These are phyloP conservation scores for Eilema griseolum DNA, from an alignment of 2,888 invertebrate genomes.

Conservation along the genomic window DNA sequence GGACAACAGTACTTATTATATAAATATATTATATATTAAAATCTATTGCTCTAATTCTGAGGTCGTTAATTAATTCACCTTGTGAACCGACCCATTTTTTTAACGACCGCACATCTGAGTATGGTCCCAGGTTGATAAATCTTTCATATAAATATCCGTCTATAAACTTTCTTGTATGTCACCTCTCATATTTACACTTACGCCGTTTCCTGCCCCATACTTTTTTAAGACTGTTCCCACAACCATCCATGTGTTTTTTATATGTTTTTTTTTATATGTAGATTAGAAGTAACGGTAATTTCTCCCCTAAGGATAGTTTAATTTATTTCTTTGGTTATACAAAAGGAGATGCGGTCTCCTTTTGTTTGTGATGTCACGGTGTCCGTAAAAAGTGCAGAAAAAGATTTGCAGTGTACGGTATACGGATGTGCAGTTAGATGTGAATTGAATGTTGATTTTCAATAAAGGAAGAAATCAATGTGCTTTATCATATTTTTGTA, in stretches of 20 bases:
- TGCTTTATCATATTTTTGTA: slow-evolving; percentile 16
- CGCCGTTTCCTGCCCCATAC: slow-evolving; percentile 75
- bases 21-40: too few relatives aligned
- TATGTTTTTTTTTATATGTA: slow-evolving; percentile 72
- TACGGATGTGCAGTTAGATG: slow-evolving; percentile 27
- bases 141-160: slow-evolving; percentile 78
- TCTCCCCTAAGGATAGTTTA: slow-evolving; percentile 84
- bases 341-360: slow-evolving; percentile 79
- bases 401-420: slow-evolving; percentile 46
- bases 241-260: slow-evolving; percentile 75
- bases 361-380: slow-evolving; percentile 75
- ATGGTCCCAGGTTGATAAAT: slow-evolving; percentile 63
- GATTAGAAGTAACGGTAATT: slow-evolving; percentile 84
- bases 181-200: slow-evolving; percentile 81
- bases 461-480: slow-evolving; percentile 20
- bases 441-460: slow-evolving; percentile 30
- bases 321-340: slow-evolving; percentile 82
- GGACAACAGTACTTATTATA: too few relatives aligned
- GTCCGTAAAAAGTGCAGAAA: slow-evolving; percentile 53
- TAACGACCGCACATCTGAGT: slow-evolving; percentile 32
- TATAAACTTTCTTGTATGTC: slow-evolving; percentile 74
- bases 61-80: neutral
- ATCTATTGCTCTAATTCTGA: neutral
- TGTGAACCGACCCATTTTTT: slow-evolving; percentile 27
- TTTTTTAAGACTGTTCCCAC: slow-evolving; percentile 83